Conservation (phyloP, 2,113 vertebrate genomes). For the Cyprinodon tularosa region DNA sequence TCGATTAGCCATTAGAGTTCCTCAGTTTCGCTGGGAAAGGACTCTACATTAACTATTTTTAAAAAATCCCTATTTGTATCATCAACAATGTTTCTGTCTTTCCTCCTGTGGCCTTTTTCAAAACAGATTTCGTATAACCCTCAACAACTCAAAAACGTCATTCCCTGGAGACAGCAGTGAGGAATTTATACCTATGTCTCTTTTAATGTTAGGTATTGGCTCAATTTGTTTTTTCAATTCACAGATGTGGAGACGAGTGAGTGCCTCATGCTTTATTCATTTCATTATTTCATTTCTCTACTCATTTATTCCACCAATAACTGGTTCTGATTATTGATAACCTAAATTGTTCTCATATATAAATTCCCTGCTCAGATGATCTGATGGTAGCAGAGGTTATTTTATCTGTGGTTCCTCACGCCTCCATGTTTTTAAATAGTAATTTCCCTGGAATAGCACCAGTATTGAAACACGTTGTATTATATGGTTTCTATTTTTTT, state of each 20-base stretch:
- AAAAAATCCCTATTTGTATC: too few species aligned
- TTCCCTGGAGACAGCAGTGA: neutral
- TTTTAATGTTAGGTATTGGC: neutral
- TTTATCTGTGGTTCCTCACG: neutral
- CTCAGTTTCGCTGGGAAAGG: too few species aligned
- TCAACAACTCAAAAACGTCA: neutral
- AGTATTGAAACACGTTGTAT: too few species aligned
- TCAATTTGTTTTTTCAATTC: neutral
- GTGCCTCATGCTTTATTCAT: neutral
- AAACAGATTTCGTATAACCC: neutral
- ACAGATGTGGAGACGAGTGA: neutral
- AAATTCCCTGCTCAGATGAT: neutral
- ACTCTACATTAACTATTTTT: too few species aligned
- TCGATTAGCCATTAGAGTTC: too few species aligned
- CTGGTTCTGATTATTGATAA: neutral
- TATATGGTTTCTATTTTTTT: too few species aligned
- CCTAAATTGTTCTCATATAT: neutral
- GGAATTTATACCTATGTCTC: neutral
- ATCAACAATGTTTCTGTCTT: neutral
- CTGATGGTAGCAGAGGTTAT: neutral
- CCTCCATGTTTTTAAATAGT: neutral
- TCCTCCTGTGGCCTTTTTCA: neutral
- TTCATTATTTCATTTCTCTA: neutral
- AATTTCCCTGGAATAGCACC: neutral
- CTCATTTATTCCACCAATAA: neutral